Evolutionary conservation across 1,140 invertebrate species (phyloP).

Genomic region (Ceratitis capitata): DNA sequence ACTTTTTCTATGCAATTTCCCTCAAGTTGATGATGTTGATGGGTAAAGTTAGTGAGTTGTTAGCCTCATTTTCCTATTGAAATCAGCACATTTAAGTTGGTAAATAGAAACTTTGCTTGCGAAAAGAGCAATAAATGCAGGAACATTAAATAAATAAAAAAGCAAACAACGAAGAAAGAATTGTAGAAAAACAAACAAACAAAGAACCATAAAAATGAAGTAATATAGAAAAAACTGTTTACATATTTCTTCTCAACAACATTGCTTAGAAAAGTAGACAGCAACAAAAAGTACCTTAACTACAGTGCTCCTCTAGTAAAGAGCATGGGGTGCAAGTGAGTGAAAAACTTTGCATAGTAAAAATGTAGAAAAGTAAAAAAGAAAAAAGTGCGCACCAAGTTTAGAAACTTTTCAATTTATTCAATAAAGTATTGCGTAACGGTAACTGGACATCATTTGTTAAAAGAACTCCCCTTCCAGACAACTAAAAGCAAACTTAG

Average conservation of each 20-base stretch:
- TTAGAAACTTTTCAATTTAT: constrained; percentile 25
- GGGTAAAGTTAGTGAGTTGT: constrained; percentile 8
- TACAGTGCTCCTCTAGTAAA: no score
- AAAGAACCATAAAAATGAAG: background rate
- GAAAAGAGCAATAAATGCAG: background rate
- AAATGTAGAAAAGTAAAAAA: background rate
- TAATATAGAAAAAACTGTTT: background rate
- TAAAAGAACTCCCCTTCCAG: background rate
- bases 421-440: constrained; percentile 25
- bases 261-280: background rate
- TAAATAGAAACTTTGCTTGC: constrained; percentile 9
- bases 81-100: constrained; percentile 19
- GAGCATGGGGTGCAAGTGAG: no score
- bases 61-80: constrained; percentile 20
- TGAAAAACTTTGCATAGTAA: no score
- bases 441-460: background rate
- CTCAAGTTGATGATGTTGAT: background rate
- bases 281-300: background rate
- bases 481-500: background rate
- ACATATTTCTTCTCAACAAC: background rate
- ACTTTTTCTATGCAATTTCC: background rate
- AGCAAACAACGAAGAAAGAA: background rate
- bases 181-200: background rate
- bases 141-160: background rate
- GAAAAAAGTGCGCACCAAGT: background rate